phyloP scores from a whole-genome alignment of 2,797 vertebrate species.

The Syngnathus rostellatus region DNA sequence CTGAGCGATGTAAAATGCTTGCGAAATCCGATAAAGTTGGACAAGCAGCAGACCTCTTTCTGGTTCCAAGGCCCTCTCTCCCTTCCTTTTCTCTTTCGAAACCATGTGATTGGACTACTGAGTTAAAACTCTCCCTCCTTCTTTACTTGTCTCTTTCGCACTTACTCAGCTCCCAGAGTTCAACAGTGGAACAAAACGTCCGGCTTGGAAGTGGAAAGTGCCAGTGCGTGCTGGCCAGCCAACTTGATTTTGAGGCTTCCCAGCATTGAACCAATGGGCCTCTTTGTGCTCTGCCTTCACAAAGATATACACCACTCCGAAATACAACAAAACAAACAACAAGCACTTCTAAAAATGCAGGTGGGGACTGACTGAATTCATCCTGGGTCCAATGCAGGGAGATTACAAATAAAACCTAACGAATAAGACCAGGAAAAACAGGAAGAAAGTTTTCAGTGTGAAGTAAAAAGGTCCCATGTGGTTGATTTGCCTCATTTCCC shows the following conservation, averaged over 20 bases:
- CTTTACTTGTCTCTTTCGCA: slow-evolving; percentile 12
- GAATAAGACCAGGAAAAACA: slow-evolving; percentile 33
- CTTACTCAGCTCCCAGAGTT: slow-evolving; percentile 43
- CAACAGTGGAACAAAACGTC: slow-evolving; percentile 78
- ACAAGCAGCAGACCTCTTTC: slow-evolving; percentile 19
- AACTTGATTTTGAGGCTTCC: slow-evolving; percentile 39
- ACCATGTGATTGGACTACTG: slow-evolving; percentile 54
- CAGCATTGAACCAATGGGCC: slow-evolving; percentile 45
- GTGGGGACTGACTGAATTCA: slow-evolving; percentile 5
- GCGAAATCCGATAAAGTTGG: not conserved
- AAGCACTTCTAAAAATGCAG: slow-evolving; percentile 33
- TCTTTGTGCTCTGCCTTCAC: slow-evolving; percentile 56
- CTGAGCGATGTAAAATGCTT: not conserved
- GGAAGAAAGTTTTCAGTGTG: slow-evolving; percentile 49
- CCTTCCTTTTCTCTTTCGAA: slow-evolving; percentile 13
- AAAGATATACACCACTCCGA: slow-evolving; percentile 44
- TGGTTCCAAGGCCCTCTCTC: slow-evolving; percentile 5
- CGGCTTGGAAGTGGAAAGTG: slow-evolving; percentile 57
- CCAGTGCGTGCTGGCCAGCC: slow-evolving; percentile 54
- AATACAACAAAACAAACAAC: slow-evolving; percentile 25
- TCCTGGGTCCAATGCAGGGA: slow-evolving; percentile 21
- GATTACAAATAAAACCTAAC: slow-evolving; percentile 37
- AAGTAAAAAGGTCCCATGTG: slow-evolving; percentile 25
- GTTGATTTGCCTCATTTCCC: slow-evolving; percentile 20
- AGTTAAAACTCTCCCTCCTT: slow-evolving; percentile 3